Base-by-base conservation (phyloP, 2,888 invertebrate species). In the Pseudanteris insignis region DNA sequence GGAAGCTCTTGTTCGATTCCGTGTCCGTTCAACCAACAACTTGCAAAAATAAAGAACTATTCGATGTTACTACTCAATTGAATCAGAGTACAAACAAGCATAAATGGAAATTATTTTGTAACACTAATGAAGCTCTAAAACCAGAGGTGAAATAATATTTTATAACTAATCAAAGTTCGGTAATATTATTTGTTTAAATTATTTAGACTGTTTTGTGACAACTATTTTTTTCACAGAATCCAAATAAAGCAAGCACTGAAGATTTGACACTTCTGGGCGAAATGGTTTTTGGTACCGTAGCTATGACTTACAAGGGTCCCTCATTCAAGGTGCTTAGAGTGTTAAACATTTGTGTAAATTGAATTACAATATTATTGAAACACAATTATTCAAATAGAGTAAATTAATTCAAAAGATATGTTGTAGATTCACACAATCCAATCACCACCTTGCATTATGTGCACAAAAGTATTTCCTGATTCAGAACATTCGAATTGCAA, bases 211-310 rank as follows among this genome's bases (percentile, higher is more conserved):
- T n/a, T n/a, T n/a, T n/a, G n/a, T n/a, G n/a, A n/a, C n/a, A n/a
- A 11, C 37, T 30, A 7, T 24, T n/a, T 32, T 21, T 12, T 30
- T 18, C 11, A 26, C 3, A 1, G 25, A 76, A 80, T 10, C 77
- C 89, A 76, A 85, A 63, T 15, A 70, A 69, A 58, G 57, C 69
- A 11, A 64, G 67, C 10, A 69, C 70, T 21, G 74, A 78, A 34
- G 94, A 94, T 77, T 87, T 89, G 53, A 86, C 85, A 65, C 84
- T 88, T 64, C 84, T 94, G 75, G 91, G 92, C 68, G 95, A 95
- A 84, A 92, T 95, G 91, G 89, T 94, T 70, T 95, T 95, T 79
- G 95, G 95, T 4, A 89, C 93, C 1, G 89, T 92, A 40, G 92
- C 93, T 1, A 90, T 95, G 90, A 90, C 91, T 67, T 93, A 88